Evolutionary conservation across 1,140 invertebrate species (phyloP), one percentile per base, ranked within the genome.

Genomic region (Stenopsyche tienmushanensis): DNA sequence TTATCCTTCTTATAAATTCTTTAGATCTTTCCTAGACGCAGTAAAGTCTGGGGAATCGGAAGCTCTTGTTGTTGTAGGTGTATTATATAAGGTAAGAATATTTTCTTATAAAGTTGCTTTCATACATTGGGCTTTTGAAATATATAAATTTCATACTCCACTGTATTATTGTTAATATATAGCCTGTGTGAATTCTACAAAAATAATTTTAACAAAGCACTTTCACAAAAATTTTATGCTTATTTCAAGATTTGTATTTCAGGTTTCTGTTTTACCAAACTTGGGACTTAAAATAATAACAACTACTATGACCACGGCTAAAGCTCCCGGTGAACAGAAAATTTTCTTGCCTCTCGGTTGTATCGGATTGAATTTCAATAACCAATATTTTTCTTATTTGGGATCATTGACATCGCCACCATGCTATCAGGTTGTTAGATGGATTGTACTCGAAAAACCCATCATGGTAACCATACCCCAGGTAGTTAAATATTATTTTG

Each of bases 381-480:
- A 68, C 10, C 8, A 23, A n/a, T 79, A 73, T 71, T 90, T 85
- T 77, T 87, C 85, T 1, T 93, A 92, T 72, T 71, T 72, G 5
- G 90, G 90, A 0, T 90, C 88, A 0, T 73, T 93, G 18, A 92
- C 89, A 3, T 90, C 88, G 0, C 89, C 90, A 24, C 88, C 89
- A 0, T 89, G 87, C 18, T 18, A 47, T 47, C 44, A 13, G 10
- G 17, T 47, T 47, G 18, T 47, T 47, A 5, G 44, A 5, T 47
- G 44, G 44, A 47, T 47, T 18, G 18, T 47, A 9, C 10, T 47
- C 7, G 18, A 15, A 15, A 47, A 8, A 13, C 44, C 44, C 5
- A 7, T 34, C 5, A 34, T 7, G 5, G 13, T 34, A 5, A 34
- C 7, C 44, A 8, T 47, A 13, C 44, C 3, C 7, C 18, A 47